A percentile compares a stretch with the other conserved stretches of the same genome.
Evolutionary conservation across 2,113 vertebrate genomes (phyloP).

Genomic region (Mustelus asterias): DNA sequence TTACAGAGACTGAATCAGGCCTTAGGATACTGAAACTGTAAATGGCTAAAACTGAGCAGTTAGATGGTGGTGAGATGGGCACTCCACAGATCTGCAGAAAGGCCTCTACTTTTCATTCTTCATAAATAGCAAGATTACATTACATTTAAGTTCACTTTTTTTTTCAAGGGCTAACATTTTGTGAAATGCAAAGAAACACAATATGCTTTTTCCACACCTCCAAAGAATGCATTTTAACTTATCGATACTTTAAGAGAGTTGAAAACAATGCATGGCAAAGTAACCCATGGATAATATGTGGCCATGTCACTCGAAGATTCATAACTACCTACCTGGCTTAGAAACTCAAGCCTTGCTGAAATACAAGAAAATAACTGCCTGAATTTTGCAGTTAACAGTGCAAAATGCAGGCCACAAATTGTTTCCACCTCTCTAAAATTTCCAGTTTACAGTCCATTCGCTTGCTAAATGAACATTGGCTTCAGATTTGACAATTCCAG

Average conservation of each 20-base stretch:
- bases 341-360: background rate
- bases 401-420: background rate
- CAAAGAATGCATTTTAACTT: background rate
- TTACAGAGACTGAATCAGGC: background rate
- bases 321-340: background rate
- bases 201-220: background rate
- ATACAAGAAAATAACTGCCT: background rate
- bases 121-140: background rate
- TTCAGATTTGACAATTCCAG: background rate
- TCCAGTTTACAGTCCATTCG: background rate
- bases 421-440: background rate
- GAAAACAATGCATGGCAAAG: background rate
- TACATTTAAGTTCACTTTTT: background rate
- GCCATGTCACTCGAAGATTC: background rate
- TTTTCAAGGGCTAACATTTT: background rate
- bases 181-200: background rate
- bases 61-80: background rate
- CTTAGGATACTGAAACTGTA: background rate
- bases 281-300: background rate
- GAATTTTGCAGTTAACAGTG: background rate
- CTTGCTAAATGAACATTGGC: background rate
- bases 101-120: background rate
- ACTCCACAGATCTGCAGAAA: background rate
- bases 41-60: background rate
- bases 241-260: background rate